Base-by-base conservation (phyloP, 2,888 invertebrate genomes). In the Leptogaster cylindrica region DNA sequence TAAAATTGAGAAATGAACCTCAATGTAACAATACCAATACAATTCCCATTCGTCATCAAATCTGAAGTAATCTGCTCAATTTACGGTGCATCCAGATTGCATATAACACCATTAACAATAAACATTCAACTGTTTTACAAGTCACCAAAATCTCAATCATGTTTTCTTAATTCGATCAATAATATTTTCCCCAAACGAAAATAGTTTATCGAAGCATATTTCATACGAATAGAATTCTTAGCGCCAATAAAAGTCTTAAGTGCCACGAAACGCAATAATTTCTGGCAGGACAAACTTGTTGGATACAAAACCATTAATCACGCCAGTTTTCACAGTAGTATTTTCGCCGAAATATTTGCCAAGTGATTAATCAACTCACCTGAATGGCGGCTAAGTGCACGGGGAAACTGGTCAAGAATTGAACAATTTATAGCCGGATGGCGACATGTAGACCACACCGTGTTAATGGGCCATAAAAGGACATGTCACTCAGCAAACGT, bases 381-480 rank as follows among this genome's bases (percentile, higher is more conserved):
- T 61, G 61, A 55, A 27, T 44, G 44, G 61, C 28, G 44, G 61
- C 28, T 61, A 61, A 61, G 18, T 44, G 44, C 16, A 28, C 14
- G 28, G 28, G n/a, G 61, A 28, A 10, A n/a, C n/a, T 31, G 61
- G 61, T 44, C 61, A 61, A 61, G 44, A 61, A 61, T 61, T 61
- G 61, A 61, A 61, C 61, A 61, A 61, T 61, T 61, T 61, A 61
- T 61, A 27, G 44, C 44, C 61, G 61, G 41, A 61, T n/a, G 44
- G 61, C 61, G 61, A 61, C 61, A 44, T 44, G 16, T 8, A 27
- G 61, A 41, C 61, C 61, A 27, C 61, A 61, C 44, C 14, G 61
- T 44, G 61, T 61, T 61, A 61, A 61, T 61, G 61, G 61, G 44
- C 61, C 44, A 61, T 61, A 61, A 61, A 61, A 61, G 61, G 61